Conservation (phyloP, 2,888 invertebrate genomes). For the Stegana nigrithorax region DNA sequence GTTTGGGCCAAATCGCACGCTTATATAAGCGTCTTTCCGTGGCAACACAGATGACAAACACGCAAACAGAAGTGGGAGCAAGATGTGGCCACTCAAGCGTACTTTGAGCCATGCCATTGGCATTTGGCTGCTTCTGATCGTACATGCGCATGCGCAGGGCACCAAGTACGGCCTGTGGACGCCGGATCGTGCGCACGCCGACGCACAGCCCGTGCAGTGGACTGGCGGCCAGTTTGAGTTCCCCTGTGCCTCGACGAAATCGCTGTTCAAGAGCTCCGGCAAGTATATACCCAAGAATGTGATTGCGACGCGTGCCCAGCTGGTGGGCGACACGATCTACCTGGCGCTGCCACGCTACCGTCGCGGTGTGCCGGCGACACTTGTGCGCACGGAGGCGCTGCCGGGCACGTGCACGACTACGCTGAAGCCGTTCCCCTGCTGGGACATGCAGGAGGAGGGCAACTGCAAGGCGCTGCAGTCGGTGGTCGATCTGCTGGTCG, state of each 20-base stretch:
- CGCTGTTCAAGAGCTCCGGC: slow-evolving; percentile 72
- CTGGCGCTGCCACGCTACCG: slow-evolving; percentile 73
- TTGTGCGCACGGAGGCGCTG: slow-evolving; percentile 72
- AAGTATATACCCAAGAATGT: slow-evolving; percentile 72
- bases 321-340: slow-evolving; percentile 71
- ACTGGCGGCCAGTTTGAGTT: slow-evolving; percentile 70
- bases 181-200: slow-evolving; percentile 52
- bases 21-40: not conserved
- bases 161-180: slow-evolving; percentile 62
- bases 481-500: slow-evolving; percentile 76
- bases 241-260: slow-evolving; percentile 71
- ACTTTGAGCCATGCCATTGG: too few relatives aligned
- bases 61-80: slow-evolving; percentile 5
- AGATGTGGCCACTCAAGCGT: slow-evolving; percentile 16
- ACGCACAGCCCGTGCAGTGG: slow-evolving; percentile 66
- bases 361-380: slow-evolving; percentile 76
- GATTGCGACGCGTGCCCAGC: slow-evolving; percentile 73
- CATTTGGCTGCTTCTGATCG: slow-evolving; percentile 30
- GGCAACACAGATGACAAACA: not conserved
- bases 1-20: too few relatives aligned
- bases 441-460: slow-evolving; percentile 75
- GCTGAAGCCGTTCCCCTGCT: slow-evolving; percentile 74
- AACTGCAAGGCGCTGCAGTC: slow-evolving; percentile 77
- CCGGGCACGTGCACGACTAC: slow-evolving; percentile 69
- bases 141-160: slow-evolving; percentile 35